phyloP scores from a whole-genome alignment of 2,113 vertebrate species.

The Pelecanus crispus region DNA sequence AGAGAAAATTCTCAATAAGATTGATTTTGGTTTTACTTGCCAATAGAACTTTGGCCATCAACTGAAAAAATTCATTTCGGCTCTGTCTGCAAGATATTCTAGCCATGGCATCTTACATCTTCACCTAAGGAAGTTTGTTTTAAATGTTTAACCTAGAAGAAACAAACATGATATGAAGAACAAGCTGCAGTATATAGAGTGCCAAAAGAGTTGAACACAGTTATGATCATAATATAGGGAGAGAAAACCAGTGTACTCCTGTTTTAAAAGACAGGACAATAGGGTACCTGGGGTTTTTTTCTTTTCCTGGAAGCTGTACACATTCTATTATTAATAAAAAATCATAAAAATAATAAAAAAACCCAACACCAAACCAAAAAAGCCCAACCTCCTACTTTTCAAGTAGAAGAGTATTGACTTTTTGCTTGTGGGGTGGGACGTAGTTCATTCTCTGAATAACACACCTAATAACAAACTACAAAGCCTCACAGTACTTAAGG shows the following conservation, averaged over 20 bases:
- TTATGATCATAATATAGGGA: not conserved
- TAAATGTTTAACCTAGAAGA: not conserved
- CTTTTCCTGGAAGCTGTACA: not conserved
- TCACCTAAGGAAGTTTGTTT: not conserved
- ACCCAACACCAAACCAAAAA: not conserved
- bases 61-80: not conserved
- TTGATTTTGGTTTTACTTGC: not conserved
- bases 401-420: not conserved
- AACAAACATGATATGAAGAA: not conserved
- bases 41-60: not conserved
- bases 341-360: not conserved
- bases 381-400: not conserved
- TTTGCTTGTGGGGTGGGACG: too few relatives aligned
- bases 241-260: not conserved
- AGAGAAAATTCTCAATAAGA: not conserved
- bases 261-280: not conserved
- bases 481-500: too few relatives aligned
- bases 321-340: not conserved
- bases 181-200: not conserved
- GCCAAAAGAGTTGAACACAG: not conserved
- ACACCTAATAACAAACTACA: too few relatives aligned
- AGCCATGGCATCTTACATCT: not conserved
- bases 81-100: not conserved
- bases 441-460: too few relatives aligned
- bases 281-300: not conserved